Evolutionary conservation across 2,113 vertebrate genomes (phyloP).

Genomic region (Theristicus caerulescens): DNA sequence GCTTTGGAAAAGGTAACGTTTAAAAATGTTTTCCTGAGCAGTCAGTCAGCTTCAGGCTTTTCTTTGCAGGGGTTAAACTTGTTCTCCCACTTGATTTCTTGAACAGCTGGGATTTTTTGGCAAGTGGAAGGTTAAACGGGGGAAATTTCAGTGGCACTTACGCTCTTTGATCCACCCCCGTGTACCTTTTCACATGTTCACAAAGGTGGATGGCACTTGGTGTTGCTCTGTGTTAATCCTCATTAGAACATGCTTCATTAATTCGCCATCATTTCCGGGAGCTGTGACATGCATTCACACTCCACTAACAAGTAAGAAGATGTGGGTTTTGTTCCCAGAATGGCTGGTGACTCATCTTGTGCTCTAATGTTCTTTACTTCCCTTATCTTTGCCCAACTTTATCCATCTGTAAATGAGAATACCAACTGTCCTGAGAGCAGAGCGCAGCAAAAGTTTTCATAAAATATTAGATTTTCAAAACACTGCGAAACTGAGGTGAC

Average conservation of each 20-base stretch:
- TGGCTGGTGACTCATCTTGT: not conserved
- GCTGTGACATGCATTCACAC: constrained; percentile 1
- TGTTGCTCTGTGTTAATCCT: not conserved
- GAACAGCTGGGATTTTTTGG: not conserved
- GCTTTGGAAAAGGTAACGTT: not conserved
- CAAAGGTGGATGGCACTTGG: not conserved
- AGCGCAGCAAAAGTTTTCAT: not conserved
- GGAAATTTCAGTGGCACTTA: not conserved
- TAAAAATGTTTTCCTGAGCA: not conserved
- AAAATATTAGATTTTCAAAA: not conserved
- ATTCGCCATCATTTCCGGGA: not conserved
- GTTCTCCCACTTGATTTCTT: not conserved
- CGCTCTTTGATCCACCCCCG: not conserved
- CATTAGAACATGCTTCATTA: constrained; percentile 17
- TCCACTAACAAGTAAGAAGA: not conserved
- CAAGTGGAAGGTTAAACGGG: not conserved
- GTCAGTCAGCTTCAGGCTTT: not conserved
- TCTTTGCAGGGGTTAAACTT: not conserved
- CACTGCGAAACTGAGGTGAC: not conserved
- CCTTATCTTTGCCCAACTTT: constrained; percentile 27
- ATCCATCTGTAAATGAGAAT: constrained; percentile 26
- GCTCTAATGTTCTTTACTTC: not conserved
- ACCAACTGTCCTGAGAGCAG: not conserved
- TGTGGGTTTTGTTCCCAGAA: constrained; percentile 42
- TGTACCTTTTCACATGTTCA: not conserved